A percentile compares a stretch with the other conserved stretches of the same genome.
These are phyloP conservation scores for Ia io DNA, from an alignment of 2,113 vertebrate species.

Conservation along the genomic window DNA sequence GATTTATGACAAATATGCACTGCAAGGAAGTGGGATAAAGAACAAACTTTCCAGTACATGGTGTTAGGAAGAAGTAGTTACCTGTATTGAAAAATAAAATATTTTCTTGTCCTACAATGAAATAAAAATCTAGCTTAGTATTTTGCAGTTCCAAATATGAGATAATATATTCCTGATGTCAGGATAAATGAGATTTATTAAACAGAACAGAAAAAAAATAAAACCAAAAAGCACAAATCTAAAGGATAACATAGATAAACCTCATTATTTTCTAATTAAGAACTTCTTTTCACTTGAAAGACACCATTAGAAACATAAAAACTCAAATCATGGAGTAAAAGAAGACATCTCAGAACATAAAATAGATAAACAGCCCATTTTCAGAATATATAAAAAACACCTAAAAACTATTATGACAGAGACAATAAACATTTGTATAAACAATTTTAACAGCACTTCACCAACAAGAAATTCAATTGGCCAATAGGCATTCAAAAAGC, in stretches of 20 bases:
- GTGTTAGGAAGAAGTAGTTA: neutral
- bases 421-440: neutral
- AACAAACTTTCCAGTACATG: neutral
- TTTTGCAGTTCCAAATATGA: neutral
- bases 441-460: neutral
- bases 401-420: neutral
- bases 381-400: neutral
- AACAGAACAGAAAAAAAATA: neutral
- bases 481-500: neutral
- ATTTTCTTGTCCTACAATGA: neutral
- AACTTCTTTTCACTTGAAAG: neutral
- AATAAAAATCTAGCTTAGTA: neutral
- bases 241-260: neutral
- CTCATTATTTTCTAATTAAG: neutral
- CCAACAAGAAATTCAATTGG: neutral
- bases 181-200: neutral
- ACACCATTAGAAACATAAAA: neutral
- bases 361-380: neutral
- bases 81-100: neutral
- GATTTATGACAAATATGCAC: neutral
- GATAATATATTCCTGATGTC: neutral
- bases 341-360: neutral
- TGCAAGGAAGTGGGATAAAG: neutral
- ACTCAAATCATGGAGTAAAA: neutral
- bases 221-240: neutral